phyloP scores from a whole-genome alignment of 1,140 invertebrate species.

The Arctopsyche grandis region DNA sequence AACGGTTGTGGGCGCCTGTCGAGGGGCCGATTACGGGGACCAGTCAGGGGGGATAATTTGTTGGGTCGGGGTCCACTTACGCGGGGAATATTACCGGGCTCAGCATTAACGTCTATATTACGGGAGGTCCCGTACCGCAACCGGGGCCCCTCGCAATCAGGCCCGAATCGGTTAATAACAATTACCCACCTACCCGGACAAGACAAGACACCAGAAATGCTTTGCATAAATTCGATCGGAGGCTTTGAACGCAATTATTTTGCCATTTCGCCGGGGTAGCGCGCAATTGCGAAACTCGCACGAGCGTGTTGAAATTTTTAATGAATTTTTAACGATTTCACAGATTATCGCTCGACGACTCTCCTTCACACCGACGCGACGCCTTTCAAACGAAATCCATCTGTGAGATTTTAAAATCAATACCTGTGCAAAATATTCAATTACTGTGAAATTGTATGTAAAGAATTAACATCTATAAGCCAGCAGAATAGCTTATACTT shows the following conservation, averaged over 20 bases:
- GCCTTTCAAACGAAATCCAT: too few relatives aligned
- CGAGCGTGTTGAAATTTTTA: too few relatives aligned
- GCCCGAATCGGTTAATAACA: constrained; percentile 6
- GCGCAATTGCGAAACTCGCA: not conserved
- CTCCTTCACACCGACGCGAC: too few relatives aligned
- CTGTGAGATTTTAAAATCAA: too few relatives aligned
- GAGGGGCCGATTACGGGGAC: not conserved
- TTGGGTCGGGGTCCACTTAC: constrained; percentile 38
- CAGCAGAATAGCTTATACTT: too few relatives aligned
- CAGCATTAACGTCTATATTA: constrained; percentile 47
- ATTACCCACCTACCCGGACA: not conserved
- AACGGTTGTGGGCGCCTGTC: not conserved
- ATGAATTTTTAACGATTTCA: too few relatives aligned
- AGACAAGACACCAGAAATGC: not conserved
- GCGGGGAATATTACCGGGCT: constrained; percentile 26
- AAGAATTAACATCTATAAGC: too few relatives aligned
- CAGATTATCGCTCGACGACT: too few relatives aligned
- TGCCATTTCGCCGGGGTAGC: not conserved
- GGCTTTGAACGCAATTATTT: too few relatives aligned
- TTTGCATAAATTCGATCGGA: not conserved
- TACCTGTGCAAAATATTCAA: too few relatives aligned
- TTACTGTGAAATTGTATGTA: too few relatives aligned
- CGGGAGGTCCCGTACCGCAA: constrained; percentile 37
- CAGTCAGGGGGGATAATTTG: constrained; percentile 42
- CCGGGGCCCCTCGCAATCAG: constrained; percentile 24